Percentiles rank a stretch among this genome's conserved stretches.
Evolutionary conservation across 2,888 invertebrate species (phyloP).

Genomic region (Sussaba pulchella): DNA sequence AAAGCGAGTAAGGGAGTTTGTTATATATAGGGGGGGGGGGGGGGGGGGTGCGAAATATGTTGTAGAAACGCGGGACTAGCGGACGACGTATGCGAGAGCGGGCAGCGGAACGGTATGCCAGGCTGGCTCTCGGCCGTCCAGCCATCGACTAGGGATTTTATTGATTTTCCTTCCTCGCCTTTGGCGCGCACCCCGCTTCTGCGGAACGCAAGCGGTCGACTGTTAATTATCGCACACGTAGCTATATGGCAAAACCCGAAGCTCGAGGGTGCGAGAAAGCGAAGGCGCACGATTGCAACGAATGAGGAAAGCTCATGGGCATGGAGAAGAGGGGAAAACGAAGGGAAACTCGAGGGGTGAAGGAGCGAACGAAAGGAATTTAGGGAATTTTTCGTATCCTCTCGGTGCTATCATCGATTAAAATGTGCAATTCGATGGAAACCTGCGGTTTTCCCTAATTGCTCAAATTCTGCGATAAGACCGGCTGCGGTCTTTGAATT

Average conservation of each 20-base stretch:
- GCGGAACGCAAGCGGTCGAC: constrained; percentile 67
- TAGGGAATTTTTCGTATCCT: constrained; percentile 58
- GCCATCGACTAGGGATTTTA: constrained; percentile 82
- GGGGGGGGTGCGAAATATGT: constrained; percentile 81
- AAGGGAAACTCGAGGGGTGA: not conserved
- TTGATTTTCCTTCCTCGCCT: constrained; percentile 79
- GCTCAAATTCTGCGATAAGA: constrained; percentile 59
- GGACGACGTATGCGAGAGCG: constrained; percentile 79
- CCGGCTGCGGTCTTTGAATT: constrained; percentile 43
- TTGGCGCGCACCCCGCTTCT: constrained; percentile 61
- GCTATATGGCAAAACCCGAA: constrained; percentile 27
- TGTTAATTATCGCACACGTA: constrained; percentile 67
- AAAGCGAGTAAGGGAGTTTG: constrained; percentile 48
- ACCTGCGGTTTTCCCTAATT: constrained; percentile 61
- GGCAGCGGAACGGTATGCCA: constrained; percentile 53
- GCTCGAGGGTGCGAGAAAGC: constrained; percentile 23
- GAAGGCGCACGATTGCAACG: constrained; percentile 20
- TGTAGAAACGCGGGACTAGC: constrained; percentile 77
- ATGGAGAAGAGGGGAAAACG: not conserved
- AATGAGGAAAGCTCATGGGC: constrained; percentile 5
- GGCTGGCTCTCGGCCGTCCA: constrained; percentile 55
- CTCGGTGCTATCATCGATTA: constrained; percentile 51
- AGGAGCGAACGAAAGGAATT: constrained; percentile 51
- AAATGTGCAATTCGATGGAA: constrained; percentile 64
- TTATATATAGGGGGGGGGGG: no score